A percentile compares a stretch with the other conserved stretches of the same genome.
Evolutionary conservation across 2,113 vertebrate species (phyloP).

Genomic region (Hipposideros armiger): DNA sequence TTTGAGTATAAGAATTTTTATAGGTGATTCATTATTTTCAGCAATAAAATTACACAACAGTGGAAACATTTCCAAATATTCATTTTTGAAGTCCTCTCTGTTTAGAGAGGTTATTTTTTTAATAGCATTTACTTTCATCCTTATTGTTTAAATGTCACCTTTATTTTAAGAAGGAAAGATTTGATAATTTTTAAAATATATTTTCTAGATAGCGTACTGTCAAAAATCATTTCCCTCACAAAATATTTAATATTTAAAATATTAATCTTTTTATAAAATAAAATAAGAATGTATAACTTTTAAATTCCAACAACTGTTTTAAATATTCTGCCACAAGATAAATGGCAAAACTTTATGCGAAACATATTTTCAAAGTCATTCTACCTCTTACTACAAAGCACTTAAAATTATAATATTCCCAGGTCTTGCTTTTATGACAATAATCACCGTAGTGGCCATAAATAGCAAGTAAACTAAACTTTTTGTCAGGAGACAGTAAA

Average conservation of each 20-base stretch:
- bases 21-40: not conserved
- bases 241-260: slow-evolving; percentile 48
- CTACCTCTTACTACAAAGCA: not conserved
- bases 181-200: not conserved
- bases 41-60: slow-evolving; percentile 37
- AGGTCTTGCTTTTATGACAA: slow-evolving; percentile 10
- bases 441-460: not conserved
- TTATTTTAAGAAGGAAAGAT: not conserved
- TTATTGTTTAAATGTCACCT: slow-evolving; percentile 45
- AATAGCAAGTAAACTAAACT: not conserved
- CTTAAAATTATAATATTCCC: slow-evolving; percentile 26
- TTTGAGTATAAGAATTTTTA: not conserved
- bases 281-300: not conserved
- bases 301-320: slow-evolving; percentile 48
- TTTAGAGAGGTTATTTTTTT: not conserved
- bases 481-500: slow-evolving; percentile 2
- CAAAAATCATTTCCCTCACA: slow-evolving; percentile 33
- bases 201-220: not conserved
- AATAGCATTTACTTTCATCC: slow-evolving; percentile 15
- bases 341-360: not conserved
- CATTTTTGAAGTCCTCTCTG: slow-evolving; percentile 6
- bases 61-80: slow-evolving; percentile 4
- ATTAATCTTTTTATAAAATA: slow-evolving; percentile 40
- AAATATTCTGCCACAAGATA: slow-evolving; percentile 19
- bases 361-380: slow-evolving; percentile 47